phyloP scores from a whole-genome alignment of 2,797 vertebrate genomes.

The Glyptemys insculpta region DNA sequence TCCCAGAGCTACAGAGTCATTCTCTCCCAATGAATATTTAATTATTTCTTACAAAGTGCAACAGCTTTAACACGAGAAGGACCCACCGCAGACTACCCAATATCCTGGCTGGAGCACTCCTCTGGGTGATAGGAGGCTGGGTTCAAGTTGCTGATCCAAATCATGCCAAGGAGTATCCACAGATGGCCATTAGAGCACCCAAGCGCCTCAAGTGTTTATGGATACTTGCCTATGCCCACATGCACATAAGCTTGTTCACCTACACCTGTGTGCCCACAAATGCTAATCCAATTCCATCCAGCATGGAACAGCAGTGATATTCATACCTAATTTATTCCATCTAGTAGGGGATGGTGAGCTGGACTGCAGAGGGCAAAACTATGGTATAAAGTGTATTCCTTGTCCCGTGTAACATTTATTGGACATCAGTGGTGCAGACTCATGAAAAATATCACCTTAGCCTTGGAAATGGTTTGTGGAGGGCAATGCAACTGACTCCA shows the following conservation, averaged over 20 bases:
- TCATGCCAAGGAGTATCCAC: background rate
- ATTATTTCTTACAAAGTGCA: background rate
- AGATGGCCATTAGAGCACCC: accelerated
- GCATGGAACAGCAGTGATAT: background rate
- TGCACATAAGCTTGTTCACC: background rate
- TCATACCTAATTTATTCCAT: background rate
- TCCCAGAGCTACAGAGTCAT: background rate
- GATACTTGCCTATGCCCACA: constrained; percentile 17
- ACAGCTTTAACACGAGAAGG: background rate
- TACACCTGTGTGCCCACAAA: background rate
- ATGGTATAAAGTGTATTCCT: constrained; percentile 14
- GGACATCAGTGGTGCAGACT: constrained; percentile 21
- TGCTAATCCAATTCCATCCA: background rate
- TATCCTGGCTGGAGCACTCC: background rate
- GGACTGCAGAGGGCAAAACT: background rate
- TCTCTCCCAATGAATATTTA: background rate
- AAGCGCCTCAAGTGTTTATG: constrained; percentile 20
- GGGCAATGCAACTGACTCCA: constrained; percentile 72
- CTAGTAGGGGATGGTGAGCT: background rate
- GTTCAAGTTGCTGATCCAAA: background rate
- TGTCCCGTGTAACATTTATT: background rate
- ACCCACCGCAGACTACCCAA: background rate
- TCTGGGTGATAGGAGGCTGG: background rate
- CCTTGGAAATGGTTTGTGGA: constrained; percentile 76
- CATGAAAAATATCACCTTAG: constrained; percentile 70